These are phyloP conservation scores for Acleris sparsana DNA, from an alignment of 2,888 invertebrate species.

Conservation along the genomic window DNA sequence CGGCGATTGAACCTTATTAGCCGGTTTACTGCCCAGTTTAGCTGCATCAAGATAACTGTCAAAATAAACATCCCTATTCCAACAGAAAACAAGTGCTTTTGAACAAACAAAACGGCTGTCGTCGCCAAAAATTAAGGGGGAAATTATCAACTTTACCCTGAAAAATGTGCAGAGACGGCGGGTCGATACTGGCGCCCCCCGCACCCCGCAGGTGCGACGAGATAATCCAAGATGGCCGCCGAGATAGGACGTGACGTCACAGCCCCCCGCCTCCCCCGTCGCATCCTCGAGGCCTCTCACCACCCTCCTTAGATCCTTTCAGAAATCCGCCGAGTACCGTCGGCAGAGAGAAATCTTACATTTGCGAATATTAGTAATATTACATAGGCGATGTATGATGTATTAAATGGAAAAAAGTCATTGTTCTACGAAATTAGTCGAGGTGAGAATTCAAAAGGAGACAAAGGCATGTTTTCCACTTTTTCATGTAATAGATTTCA, in stretches of 20 bases:
- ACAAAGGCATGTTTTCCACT: no score
- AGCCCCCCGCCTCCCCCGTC: constrained; percentile 62
- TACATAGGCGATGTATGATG: neutral
- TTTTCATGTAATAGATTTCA: no score
- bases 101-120: constrained; percentile 25
- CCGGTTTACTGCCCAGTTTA: no score
- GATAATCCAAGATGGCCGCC: constrained; percentile 84
- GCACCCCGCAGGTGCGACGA: constrained; percentile 82
- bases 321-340: constrained; percentile 71
- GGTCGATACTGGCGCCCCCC: constrained; percentile 74
- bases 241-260: constrained; percentile 84
- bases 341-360: constrained; percentile 46
- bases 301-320: constrained; percentile 83
- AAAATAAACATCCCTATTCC: no score
- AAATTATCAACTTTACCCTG: constrained; percentile 64
- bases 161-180: constrained; percentile 75
- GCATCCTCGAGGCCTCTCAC: constrained; percentile 79
- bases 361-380: neutral
- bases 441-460: no score
- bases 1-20: no score
- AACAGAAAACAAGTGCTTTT: neutral
- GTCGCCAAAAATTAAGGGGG: constrained; percentile 41
- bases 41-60: no score
- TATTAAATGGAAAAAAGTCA: no score
- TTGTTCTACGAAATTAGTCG: no score